Conservation (phyloP, 2,888 invertebrate genomes). For the Eristalis intricaria region DNA sequence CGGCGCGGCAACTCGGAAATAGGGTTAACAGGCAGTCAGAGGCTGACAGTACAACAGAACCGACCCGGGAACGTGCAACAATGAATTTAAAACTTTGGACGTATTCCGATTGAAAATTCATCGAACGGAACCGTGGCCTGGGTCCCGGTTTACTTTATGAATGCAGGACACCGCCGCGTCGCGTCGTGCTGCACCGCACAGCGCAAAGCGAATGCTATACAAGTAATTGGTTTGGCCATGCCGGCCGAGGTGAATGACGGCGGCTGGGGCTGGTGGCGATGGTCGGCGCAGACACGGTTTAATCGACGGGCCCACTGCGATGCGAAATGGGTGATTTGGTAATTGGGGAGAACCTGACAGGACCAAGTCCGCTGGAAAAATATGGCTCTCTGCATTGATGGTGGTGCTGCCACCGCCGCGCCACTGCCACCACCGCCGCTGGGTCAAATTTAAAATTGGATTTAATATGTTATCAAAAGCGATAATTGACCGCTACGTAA, state of each 20-base stretch:
- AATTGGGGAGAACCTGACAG: conserved; percentile 51
- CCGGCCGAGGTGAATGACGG: conserved; percentile 24
- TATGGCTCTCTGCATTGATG: conserved; percentile 55
- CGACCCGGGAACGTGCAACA: conserved; percentile 52
- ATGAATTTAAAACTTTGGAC: conserved; percentile 67
- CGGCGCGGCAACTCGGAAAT: neutral
- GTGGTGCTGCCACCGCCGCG: neutral
- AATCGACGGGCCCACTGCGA: conserved; percentile 25
- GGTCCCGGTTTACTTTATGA: conserved; percentile 29
- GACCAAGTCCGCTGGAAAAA: conserved; percentile 19
- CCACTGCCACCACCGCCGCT: conserved; percentile 37
- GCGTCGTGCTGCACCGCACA: conserved; percentile 15
- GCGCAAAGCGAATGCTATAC: conserved; percentile 41
- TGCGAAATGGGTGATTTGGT: conserved; percentile 55
- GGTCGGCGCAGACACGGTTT: conserved; percentile 13
- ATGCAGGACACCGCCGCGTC: conserved; percentile 56
- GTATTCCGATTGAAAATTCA: conserved; percentile 70
- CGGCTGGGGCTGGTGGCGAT: neutral
- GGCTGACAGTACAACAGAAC: neutral
- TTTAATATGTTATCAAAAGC: conserved; percentile 73
- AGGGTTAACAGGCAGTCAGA: conserved; percentile 18
- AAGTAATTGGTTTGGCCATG: conserved; percentile 66
- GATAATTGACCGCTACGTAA: conserved; percentile 72
- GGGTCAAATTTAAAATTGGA: conserved; percentile 70
- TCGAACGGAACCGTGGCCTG: conserved; percentile 57